A percentile compares a stretch with the other conserved stretches of the same genome.
Evolutionary conservation across 2,113 vertebrate genomes (phyloP).

Genomic region (Haplochromis burtoni): DNA sequence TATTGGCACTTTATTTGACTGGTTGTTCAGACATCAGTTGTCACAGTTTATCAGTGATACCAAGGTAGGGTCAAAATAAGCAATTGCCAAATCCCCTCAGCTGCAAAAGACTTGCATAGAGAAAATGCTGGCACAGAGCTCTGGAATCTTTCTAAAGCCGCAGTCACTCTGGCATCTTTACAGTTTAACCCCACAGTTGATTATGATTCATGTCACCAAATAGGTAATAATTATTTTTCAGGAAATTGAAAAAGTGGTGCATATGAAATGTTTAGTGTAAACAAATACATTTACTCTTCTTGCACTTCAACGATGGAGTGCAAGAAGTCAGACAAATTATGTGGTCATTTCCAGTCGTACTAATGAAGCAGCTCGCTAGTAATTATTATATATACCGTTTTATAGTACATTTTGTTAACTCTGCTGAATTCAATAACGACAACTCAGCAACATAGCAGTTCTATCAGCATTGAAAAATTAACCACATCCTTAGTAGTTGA

Average conservation of each 20-base stretch:
- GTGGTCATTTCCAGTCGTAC: background rate
- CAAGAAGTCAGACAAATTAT: background rate
- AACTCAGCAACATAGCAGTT: background rate
- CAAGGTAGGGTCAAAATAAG: constrained; percentile 60
- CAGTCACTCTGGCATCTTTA: background rate
- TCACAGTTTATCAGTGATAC: constrained; percentile 65
- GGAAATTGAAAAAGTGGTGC: background rate
- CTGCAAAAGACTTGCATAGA: constrained; percentile 24
- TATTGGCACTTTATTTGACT: constrained; percentile 67
- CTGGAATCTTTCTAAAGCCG: background rate
- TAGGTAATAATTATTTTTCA: background rate
- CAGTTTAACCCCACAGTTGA: background rate
- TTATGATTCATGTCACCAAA: background rate
- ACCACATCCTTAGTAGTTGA: background rate
- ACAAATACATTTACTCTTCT: background rate
- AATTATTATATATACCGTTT: background rate
- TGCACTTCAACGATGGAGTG: background rate
- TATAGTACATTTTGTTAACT: background rate
- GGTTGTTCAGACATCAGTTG: constrained; percentile 66
- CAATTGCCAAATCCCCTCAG: constrained; percentile 56
- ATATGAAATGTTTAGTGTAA: background rate
- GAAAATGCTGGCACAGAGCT: constrained; percentile 18
- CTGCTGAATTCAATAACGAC: background rate
- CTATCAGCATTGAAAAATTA: background rate
- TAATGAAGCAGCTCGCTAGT: background rate